Evolutionary conservation across 2,888 invertebrate species (phyloP).

Genomic region (Serripes groenlandicus): DNA sequence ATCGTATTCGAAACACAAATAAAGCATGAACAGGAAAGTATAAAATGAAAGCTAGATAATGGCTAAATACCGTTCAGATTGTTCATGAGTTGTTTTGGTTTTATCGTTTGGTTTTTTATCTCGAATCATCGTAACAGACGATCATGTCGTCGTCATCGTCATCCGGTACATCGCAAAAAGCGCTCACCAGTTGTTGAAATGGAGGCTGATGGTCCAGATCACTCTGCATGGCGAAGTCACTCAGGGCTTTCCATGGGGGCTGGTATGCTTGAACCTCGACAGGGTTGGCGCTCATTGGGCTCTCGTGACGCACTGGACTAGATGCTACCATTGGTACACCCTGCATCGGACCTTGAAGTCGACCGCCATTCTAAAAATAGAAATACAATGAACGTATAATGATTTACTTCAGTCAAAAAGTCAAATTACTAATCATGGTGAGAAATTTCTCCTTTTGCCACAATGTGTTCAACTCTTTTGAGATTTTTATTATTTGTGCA

Average conservation of each 20-base stretch:
- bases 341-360: constrained; percentile 94
- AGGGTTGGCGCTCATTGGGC: constrained; percentile 88
- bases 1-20: constrained; percentile 4
- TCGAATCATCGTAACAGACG: constrained; percentile 83
- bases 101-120: constrained; percentile 61
- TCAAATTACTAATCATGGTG: no score
- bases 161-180: constrained; percentile 78
- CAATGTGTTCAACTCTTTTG: no score
- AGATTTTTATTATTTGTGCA: no score
- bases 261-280: constrained; percentile 97
- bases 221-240: constrained; percentile 97
- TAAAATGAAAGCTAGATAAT: constrained; percentile 45
- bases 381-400: no score
- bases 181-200: constrained; percentile 97
- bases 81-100: constrained; percentile 57
- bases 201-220: constrained; percentile 96
- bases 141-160: constrained; percentile 84
- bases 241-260: constrained; percentile 97
- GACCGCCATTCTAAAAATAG: constrained; percentile 91
- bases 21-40: constrained; percentile 31
- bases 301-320: constrained; percentile 89
- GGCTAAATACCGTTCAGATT: constrained; percentile 63
- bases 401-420: no score
- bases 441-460: no score
- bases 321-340: constrained; percentile 99